phyloP scores from a whole-genome alignment of 2,113 vertebrate genomes.

The Glaucidium brasilianum region DNA sequence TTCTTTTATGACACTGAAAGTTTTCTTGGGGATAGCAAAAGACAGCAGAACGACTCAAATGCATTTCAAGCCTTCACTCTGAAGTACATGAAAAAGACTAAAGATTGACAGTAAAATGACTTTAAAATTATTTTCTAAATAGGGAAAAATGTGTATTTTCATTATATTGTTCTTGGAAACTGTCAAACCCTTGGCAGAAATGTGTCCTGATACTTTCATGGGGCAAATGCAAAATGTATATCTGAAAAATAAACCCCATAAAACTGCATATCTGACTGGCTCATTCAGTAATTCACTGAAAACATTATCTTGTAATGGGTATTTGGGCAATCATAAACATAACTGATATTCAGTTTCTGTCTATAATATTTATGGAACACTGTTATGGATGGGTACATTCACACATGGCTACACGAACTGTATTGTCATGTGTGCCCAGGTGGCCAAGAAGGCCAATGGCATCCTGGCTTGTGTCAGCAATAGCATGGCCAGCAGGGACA shows the following conservation, averaged over 20 bases:
- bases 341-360: neutral
- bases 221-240: neutral
- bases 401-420: neutral
- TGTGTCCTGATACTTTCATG: neutral
- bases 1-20: neutral
- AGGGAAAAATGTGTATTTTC: neutral
- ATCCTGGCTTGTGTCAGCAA: no score
- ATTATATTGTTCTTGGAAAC: neutral
- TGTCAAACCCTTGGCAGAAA: neutral
- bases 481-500: no score
- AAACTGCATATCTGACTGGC: neutral
- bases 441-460: no score
- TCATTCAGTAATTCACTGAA: neutral
- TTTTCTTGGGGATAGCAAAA: neutral
- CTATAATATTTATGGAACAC: neutral
- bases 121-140: slow-evolving; percentile 9
- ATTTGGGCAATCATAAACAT: neutral
- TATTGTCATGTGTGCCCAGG: neutral
- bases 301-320: neutral
- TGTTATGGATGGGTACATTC: neutral
- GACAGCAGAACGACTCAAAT: neutral
- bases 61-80: neutral
- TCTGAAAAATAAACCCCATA: neutral
- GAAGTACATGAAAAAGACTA: neutral
- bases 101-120: slow-evolving; percentile 14